Conservation (phyloP, 2,797 vertebrate genomes). For the Rhabdophis nuchalis region DNA sequence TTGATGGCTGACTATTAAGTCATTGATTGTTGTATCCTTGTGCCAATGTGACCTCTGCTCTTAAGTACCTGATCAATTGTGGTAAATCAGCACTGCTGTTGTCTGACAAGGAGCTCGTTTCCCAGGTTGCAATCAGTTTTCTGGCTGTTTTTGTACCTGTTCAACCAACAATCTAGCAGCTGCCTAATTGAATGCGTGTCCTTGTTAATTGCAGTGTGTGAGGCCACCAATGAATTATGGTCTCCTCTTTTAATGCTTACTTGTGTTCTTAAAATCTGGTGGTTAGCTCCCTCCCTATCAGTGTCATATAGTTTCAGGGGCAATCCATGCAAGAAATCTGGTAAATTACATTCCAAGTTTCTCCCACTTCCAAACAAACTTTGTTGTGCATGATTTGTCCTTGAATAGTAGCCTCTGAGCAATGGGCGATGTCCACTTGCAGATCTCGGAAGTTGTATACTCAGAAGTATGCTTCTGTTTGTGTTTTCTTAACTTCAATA, state of each 20-base stretch:
- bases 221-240: background rate
- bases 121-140: background rate
- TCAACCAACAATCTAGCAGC: background rate
- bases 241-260: background rate
- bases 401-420: background rate
- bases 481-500: background rate
- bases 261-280: background rate
- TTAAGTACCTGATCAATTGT: background rate
- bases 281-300: background rate
- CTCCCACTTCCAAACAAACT: background rate
- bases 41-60: background rate
- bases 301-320: background rate
- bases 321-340: background rate
- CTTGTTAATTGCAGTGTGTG: background rate
- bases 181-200: background rate
- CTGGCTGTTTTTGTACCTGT: background rate
- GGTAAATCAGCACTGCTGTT: background rate
- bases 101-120: background rate
- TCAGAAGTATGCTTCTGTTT: background rate
- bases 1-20: background rate
- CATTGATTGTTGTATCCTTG: background rate
- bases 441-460: background rate
- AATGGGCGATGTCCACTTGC: background rate
- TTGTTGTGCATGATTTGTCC: background rate
- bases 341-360: background rate